A percentile compares a stretch with the other conserved stretches of the same genome.
phyloP scores from a whole-genome alignment of 2,113 vertebrate species.

The Chlorodrepanis virens region DNA sequence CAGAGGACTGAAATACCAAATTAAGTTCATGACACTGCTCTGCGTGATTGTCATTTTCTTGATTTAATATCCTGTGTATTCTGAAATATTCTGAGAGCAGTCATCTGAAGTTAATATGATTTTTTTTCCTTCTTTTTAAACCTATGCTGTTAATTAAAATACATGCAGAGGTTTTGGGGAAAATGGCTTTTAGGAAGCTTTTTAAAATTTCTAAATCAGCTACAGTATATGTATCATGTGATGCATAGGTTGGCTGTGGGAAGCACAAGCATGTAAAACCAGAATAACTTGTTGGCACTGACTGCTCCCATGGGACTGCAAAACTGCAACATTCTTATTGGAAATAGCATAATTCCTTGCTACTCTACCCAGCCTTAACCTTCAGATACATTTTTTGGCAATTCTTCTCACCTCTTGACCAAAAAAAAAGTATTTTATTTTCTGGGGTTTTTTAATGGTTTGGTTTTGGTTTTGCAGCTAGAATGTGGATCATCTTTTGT shows the following conservation, averaged over 20 bases:
- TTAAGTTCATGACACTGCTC: not conserved
- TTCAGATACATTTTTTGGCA: not conserved
- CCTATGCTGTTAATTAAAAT: not conserved
- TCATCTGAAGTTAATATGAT: not conserved
- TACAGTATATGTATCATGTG: not conserved
- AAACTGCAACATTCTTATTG: not conserved
- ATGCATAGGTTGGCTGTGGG: conserved; percentile 16
- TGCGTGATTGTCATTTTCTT: not conserved
- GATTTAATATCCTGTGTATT: not conserved
- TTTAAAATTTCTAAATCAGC: not conserved
- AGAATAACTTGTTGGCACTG: conserved; percentile 51
- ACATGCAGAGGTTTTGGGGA: not conserved
- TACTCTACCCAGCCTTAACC: not conserved
- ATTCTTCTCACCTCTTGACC: not conserved
- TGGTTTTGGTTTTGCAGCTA: not conserved
- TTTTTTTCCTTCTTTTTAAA: not conserved
- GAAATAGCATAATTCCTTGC: not conserved
- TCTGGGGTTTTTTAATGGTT: not conserved
- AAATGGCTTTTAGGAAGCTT: not conserved
- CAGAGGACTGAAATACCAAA: conserved; percentile 23
- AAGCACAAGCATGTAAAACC: conserved; percentile 45
- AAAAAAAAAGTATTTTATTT: not conserved
- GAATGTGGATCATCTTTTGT: not conserved
- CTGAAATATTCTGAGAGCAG: not conserved
- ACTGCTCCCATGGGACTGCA: not conserved